Evolutionary conservation across 2,888 invertebrate genomes (phyloP).

Genomic region (Limnephilus rhombicus): DNA sequence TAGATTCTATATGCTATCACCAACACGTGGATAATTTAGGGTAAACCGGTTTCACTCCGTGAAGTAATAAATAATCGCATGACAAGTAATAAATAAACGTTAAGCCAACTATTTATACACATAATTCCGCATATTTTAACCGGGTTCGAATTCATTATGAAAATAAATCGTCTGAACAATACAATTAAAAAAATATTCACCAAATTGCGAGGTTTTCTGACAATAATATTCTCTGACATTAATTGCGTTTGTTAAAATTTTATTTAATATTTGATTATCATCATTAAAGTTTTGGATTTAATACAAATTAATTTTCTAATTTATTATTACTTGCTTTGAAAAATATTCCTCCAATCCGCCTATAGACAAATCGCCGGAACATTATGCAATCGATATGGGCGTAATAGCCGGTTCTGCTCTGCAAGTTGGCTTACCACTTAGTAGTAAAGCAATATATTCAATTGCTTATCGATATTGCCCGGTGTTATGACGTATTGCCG

Average conservation of each 20-base stretch:
- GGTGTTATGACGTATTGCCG: background rate
- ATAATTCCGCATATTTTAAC: background rate
- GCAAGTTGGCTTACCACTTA: constrained; percentile 13
- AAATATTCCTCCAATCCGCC: background rate
- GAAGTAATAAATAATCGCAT: background rate
- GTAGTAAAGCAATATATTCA: constrained; percentile 10
- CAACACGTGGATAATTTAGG: background rate
- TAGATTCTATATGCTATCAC: background rate
- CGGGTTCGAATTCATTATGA: background rate
- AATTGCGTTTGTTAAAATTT: background rate
- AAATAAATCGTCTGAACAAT: background rate
- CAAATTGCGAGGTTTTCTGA: background rate
- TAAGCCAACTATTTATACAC: background rate
- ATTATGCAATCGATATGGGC: constrained; percentile 46
- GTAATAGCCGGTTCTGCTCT: constrained; percentile 33
- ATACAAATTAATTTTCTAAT: no score
- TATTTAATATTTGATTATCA: background rate
- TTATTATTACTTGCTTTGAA: background rate
- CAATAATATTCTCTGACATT: background rate
- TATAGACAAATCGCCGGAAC: constrained; percentile 27
- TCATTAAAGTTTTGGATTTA: no score
- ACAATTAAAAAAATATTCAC: background rate
- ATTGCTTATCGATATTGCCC: background rate
- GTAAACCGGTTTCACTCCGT: background rate
- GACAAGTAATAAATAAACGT: background rate